Evolutionary conservation across 2,797 vertebrate species (phyloP), one percentile per base, ranked within the genome.

Genomic region (Nyctibius grandis): DNA sequence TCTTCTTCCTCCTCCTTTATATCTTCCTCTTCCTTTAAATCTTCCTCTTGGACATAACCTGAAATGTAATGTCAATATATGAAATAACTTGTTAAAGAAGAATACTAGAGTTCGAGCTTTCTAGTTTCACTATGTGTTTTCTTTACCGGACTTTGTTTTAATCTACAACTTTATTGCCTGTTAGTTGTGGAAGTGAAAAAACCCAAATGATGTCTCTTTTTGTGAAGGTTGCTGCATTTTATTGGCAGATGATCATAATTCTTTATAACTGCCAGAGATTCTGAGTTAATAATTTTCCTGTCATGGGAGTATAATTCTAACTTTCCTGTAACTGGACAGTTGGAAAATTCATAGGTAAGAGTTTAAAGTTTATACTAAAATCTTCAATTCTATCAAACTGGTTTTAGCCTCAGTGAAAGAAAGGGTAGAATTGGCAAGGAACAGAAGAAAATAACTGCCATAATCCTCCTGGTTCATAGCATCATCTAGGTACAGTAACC

Each of bases 21-120:
- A 69, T 97, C 91, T 81, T 99, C 99, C 82, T 98, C 98, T 72
- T 98, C 98, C 96, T 98, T 98, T 42, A 97, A 96, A 60, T 99
- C 99, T 92, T 99, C 99, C 53, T 99, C 99, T 85, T 99, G 99
- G 98, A 98, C 98, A 82, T 99, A 99, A 96, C 99, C 99, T 99
- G 97, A 70, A 97, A 98, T 92, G 93, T 50, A 97, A 97, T 61
- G 88, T 95, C 94, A 93, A 96, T 61, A 96, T 31, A 92, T 97
- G 95, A 96, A 82, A 93, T 56, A 88, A 53, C 10, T 19, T 54
- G 60, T 34, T 63, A 84, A 72, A n/a, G 64, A 72, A 75, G 56
- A 85, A 88, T 4, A 25, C 14, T 81, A 68, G 42, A 45, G 34
- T 76, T 81, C 10, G 4, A 45, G 13, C 25, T 61, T 88, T 80